Conservation (phyloP, 2,113 vertebrate species). For the Dipodomys stephensi region DNA sequence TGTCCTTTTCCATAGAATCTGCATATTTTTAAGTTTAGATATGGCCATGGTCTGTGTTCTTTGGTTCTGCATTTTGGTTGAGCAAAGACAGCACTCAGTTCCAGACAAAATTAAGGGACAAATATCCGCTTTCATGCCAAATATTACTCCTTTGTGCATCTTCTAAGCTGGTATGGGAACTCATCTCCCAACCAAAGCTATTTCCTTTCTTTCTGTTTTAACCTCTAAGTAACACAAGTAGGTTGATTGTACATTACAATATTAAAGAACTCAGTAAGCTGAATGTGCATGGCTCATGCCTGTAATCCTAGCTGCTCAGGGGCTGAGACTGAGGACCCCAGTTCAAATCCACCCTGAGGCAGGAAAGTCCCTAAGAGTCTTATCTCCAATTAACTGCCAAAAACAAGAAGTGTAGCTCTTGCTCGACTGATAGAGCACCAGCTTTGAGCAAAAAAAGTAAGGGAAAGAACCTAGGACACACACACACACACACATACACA, state of each 20-base stretch:
- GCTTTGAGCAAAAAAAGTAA: too few relatives aligned
- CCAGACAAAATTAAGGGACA: background rate
- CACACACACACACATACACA: too few relatives aligned
- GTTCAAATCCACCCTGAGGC: too few relatives aligned
- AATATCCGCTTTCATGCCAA: background rate
- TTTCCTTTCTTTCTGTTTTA: slow-evolving; percentile 52
- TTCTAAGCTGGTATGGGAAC: background rate
- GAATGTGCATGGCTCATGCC: too few relatives aligned
- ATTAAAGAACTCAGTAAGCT: background rate
- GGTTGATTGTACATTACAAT: slow-evolving; percentile 42
- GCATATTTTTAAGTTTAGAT: background rate
- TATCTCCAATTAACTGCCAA: too few relatives aligned
- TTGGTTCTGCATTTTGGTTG: background rate
- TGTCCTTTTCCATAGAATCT: background rate
- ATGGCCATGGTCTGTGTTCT: background rate
- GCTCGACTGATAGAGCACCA: too few relatives aligned
- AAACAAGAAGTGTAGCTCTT: too few relatives aligned
- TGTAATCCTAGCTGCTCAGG: too few relatives aligned
- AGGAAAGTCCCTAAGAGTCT: too few relatives aligned
- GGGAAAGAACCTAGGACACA: too few relatives aligned
- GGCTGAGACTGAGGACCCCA: too few relatives aligned
- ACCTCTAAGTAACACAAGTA: background rate
- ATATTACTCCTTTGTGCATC: background rate
- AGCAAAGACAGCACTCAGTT: background rate
- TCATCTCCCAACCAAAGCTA: slow-evolving; percentile 39